A percentile compares a stretch with the other conserved stretches of the same genome.
Conservation (phyloP, 2,113 vertebrate genomes). For the Pterophyllum scalare region DNA sequence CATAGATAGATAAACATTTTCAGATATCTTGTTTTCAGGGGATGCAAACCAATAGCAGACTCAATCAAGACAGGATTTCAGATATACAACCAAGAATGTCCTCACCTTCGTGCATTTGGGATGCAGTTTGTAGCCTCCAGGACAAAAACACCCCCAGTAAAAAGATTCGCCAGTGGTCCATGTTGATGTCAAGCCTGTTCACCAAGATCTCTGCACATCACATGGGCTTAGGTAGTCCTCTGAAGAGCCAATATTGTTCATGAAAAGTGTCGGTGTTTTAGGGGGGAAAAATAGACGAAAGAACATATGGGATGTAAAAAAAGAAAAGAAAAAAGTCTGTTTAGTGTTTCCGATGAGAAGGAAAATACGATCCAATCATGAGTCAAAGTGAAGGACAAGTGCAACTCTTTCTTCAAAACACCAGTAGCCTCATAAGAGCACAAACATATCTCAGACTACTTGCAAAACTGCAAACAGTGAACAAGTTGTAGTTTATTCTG, state of each 20-base stretch:
- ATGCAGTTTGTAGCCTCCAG: slow-evolving; percentile 39
- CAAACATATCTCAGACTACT: slow-evolving; percentile 38
- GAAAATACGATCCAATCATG: neutral
- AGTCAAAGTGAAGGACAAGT: neutral
- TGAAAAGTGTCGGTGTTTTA: neutral
- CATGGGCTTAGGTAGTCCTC: neutral
- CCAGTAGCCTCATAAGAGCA: neutral
- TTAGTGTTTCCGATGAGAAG: neutral
- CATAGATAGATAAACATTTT: too few relatives aligned
- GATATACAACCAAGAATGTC: neutral
- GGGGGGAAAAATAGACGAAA: neutral
- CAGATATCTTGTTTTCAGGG: neutral
- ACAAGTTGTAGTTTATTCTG: slow-evolving; percentile 65
- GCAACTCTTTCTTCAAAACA: neutral
- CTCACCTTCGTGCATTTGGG: slow-evolving; percentile 79
- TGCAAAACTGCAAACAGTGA: slow-evolving; percentile 27
- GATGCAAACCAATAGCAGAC: neutral
- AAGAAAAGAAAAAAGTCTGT: neutral
- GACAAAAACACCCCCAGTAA: slow-evolving; percentile 52
- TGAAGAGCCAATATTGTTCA: neutral
- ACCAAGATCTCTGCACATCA: slow-evolving; percentile 46
- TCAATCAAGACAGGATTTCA: neutral
- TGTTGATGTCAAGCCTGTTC: slow-evolving; percentile 43
- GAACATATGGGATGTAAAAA: neutral
- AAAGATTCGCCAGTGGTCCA: slow-evolving; percentile 62